Conservation (phyloP, 2,113 vertebrate species). For the Megalops atlanticus region DNA sequence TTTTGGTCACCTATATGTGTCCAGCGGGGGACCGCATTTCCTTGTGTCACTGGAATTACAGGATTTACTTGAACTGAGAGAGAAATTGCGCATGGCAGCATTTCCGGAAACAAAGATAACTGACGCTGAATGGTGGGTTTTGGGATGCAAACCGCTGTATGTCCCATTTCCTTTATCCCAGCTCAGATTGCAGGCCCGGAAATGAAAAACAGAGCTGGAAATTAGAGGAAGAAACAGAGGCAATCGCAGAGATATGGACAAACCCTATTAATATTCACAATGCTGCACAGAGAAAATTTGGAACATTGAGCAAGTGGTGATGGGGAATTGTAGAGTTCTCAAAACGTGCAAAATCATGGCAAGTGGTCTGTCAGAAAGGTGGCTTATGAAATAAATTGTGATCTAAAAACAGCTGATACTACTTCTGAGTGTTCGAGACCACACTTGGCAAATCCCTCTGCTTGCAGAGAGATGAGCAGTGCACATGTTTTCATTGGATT, state of each 20-base stretch:
- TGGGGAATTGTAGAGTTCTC: not conserved
- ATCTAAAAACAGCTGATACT: not conserved
- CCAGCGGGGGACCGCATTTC: not conserved
- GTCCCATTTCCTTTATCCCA: not conserved
- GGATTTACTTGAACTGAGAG: not conserved
- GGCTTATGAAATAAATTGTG: not conserved
- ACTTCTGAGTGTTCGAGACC: not conserved
- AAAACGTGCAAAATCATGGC: not conserved
- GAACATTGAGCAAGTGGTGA: not conserved
- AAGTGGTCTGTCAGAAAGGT: not conserved
- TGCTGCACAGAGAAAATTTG: not conserved
- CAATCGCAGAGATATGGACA: too few relatives aligned
- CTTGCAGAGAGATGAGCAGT: constrained; percentile 6
- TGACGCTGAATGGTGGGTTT: not conserved
- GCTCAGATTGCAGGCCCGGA: not conserved
- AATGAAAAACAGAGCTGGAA: not conserved
- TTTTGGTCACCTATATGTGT: not conserved
- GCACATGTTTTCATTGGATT: constrained; percentile 4
- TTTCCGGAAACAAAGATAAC: not conserved
- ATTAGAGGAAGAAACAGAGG: not conserved
- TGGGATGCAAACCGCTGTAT: not conserved
- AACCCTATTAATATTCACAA: not conserved
- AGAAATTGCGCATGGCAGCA: not conserved
- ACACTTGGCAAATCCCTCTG: not conserved
- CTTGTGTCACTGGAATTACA: not conserved